phyloP scores from a whole-genome alignment of 2,797 vertebrate species.

The Petrocephalus schoutedeni region DNA sequence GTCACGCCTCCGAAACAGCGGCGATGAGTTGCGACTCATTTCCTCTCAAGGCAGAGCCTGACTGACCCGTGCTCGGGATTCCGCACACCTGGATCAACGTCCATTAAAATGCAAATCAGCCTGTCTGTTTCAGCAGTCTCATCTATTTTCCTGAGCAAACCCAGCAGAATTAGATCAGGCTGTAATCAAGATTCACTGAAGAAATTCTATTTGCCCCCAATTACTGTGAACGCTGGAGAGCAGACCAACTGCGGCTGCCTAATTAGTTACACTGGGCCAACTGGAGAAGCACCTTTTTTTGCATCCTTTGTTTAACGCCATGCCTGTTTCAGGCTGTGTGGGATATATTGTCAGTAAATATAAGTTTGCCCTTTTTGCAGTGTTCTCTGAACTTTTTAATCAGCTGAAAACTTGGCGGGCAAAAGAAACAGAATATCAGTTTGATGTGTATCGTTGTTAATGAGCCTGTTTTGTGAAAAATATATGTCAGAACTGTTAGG shows the following conservation, averaged over 20 bases:
- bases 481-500: not conserved
- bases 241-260: not conserved
- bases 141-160: not conserved
- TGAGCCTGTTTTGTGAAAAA: not conserved
- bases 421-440: not conserved
- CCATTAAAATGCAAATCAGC: constrained; percentile 12
- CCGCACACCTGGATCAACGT: not conserved
- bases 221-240: not conserved
- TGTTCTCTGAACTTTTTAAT: not conserved
- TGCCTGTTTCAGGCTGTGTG: not conserved
- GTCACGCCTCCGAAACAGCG: not conserved
- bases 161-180: not conserved
- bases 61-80: not conserved
- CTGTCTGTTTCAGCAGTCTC: not conserved
- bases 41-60: not conserved
- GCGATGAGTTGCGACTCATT: not conserved
- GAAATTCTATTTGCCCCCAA: not conserved
- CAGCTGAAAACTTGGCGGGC: not conserved
- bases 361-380: not conserved
- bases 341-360: not conserved
- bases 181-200: not conserved
- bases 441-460: not conserved
- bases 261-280: not conserved
- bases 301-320: not conserved
- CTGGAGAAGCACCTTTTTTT: not conserved